Conservation (phyloP, 2,113 vertebrate species). For the Hassar affinis region DNA sequence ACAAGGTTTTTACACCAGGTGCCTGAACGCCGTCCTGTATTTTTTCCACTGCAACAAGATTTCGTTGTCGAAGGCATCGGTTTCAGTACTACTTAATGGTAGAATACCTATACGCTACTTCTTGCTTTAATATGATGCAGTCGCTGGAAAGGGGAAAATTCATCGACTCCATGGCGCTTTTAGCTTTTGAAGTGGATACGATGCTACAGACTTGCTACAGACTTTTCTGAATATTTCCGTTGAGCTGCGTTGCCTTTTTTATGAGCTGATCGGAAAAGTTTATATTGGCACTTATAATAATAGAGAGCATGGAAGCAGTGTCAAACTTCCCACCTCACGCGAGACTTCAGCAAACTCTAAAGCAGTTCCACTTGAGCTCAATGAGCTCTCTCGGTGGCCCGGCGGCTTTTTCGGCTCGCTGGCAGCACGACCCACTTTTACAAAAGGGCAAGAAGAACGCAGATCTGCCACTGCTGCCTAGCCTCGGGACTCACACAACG, state of each 20-base stretch:
- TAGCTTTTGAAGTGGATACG: constrained; percentile 66
- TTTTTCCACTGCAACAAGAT: not conserved
- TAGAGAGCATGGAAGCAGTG: constrained; percentile 77
- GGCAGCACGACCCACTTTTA: constrained; percentile 90
- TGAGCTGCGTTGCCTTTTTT: constrained; percentile 57
- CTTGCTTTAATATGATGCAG: constrained; percentile 24
- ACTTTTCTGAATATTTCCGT: constrained; percentile 60
- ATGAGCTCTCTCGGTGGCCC: constrained; percentile 96
- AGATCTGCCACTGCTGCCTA: constrained; percentile 63
- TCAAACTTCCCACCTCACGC: constrained; percentile 94
- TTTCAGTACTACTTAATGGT: too few relatives aligned
- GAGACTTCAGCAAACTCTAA: constrained; percentile 96
- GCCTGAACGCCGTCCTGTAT: not conserved
- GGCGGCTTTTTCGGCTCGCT: constrained; percentile 95
- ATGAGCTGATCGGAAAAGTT: constrained; percentile 9
- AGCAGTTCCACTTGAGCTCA: constrained; percentile 98
- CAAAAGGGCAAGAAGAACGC: constrained; percentile 86
- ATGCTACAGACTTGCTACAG: constrained; percentile 53
- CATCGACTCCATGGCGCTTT: constrained; percentile 58
- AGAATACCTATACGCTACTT: too few relatives aligned
- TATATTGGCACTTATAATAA: constrained; percentile 38
- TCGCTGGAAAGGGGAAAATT: constrained; percentile 59
- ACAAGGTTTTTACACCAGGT: constrained; percentile 53
- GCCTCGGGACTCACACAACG: constrained; percentile 81
- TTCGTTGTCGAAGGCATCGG: constrained; percentile 46